These are phyloP conservation scores for Willowsia nigromaculata DNA, from an alignment of 2,888 invertebrate species.

Conservation along the genomic window DNA sequence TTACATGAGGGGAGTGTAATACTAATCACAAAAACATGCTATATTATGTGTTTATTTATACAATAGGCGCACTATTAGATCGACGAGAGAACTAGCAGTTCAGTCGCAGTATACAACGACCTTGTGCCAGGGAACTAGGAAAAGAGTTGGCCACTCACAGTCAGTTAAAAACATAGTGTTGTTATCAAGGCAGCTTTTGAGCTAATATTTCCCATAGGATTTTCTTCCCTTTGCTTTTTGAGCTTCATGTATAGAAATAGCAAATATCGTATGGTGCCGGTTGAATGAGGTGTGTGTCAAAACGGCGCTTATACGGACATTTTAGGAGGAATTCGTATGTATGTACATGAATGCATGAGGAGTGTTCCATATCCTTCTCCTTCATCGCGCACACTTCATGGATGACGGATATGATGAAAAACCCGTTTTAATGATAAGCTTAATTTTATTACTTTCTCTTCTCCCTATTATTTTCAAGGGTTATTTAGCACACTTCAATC, in stretches of 20 bases:
- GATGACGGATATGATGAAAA: conserved; percentile 28
- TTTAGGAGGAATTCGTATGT: no score
- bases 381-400: conserved; percentile 3
- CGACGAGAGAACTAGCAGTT: not conserved
- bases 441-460: conserved; percentile 27
- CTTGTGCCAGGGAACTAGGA: not conserved
- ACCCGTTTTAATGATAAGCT: conserved; percentile 26
- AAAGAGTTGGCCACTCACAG: not conserved
- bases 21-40: not conserved
- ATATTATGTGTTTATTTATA: not conserved
- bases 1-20: not conserved
- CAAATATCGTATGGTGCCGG: not conserved
- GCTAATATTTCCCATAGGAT: conserved; percentile 58
- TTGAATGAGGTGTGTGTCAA: no score
- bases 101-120: not conserved
- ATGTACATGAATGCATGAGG: not conserved
- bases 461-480: conserved; percentile 11
- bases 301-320: no score
- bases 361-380: not conserved
- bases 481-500: conserved; percentile 26
- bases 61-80: not conserved
- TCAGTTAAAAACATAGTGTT: not conserved
- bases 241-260: no score
- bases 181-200: not conserved
- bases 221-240: not conserved